Base-by-base conservation (phyloP, 2,797 vertebrate genomes). In the Tokudaia tokunoshimensis region DNA sequence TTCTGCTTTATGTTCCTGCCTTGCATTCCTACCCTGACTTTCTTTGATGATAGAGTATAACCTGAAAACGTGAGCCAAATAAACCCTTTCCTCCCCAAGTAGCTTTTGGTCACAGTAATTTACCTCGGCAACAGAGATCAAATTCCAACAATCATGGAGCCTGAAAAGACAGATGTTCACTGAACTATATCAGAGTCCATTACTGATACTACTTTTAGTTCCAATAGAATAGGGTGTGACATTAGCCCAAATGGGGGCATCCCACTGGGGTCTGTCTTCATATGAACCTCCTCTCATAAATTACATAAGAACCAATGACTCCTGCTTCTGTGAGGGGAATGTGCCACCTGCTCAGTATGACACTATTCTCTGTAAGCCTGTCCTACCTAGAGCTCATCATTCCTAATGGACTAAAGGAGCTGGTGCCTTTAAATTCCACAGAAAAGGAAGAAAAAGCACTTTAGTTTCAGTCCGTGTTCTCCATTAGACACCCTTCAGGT, bases 401-500 rank as follows among this genome's bases (percentile, higher is more conserved):
- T 84, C 22, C 61, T 91, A 74, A 63, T 22, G 92, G 89, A 93
- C 95, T 91, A 95, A 94, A 76, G 86, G 96, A 94, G 93, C 89
- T 0, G 55, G 63, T 14, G 91, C 95, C 95, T 98, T 98, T 97
- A 97, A 97, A 98, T 97, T 94, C 93, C 89, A 41, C 34, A 9
- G 88, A 29, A 97, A 97, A 83, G 61, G 86, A 96, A 93, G 92
- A 78, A 93, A 91, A 83, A 97, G 47, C 0, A 0, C 91, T 97
- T 98, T 97, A 80, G 92, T 96, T 97, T 96, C 96, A 76, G 96
- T 94, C 97, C 37, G 37, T 95, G 83, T 96, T 97, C 96, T 55
- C 97, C 98, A 98, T 98, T 98, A 98, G 98, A 99, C 98, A 98
- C 98, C 98, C 98, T 99, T 98, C 98, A 98, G 98, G 97, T 97